Base-by-base conservation (phyloP, 1,140 invertebrate species). In the Nasonia longicornis region DNA sequence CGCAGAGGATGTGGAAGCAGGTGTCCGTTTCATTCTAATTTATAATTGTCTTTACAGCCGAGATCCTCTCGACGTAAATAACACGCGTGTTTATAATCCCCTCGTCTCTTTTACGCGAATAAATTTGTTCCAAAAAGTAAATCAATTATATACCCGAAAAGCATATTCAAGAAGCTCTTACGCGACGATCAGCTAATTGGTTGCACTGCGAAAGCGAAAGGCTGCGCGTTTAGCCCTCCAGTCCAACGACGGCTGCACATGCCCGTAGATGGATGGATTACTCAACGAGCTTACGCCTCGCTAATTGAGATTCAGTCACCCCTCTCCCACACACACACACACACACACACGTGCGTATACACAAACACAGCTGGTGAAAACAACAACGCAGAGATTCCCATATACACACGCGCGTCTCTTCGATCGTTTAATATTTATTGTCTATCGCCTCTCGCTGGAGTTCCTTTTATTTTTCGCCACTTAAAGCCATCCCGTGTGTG, bases 361-460 rank as follows among this genome's bases (percentile, higher is more conserved):
- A 3, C 6, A 10, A 3, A 45, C 2, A 20, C 70, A 75, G 66
- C 82, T 75, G 38, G 58, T 20, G 6, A 58, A 58, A 58, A 58
- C 16, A 58, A 58, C 20, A n/a, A 26, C 26, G 26, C 16, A 16
- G 3, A 58, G 52, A 3, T 58, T 70, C 48, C 48, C 35, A 76
- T 77, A 73, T 22, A 42, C 52, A 52, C 14, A 6, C 16, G 8
- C 78, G 82, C 86, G 26, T 2, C 26, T 26, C 85, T 42, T 42
- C 82, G 83, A 83, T 87, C 84, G 86, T 89, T 90, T 87, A 90
- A 89, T 90, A 90, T 90, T 90, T 90, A 90, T 89, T 86, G 84
- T 85, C 84, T 79, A 87, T 87, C 86, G 84, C 82, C 85, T 84
- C 81, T 71, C 77, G 14, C 7, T 2, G 75, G 4, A 7, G 10